Evolutionary conservation across 2,888 invertebrate species (phyloP), one percentile per base, ranked within the genome.

Genomic region (Tiliacea aurago): DNA sequence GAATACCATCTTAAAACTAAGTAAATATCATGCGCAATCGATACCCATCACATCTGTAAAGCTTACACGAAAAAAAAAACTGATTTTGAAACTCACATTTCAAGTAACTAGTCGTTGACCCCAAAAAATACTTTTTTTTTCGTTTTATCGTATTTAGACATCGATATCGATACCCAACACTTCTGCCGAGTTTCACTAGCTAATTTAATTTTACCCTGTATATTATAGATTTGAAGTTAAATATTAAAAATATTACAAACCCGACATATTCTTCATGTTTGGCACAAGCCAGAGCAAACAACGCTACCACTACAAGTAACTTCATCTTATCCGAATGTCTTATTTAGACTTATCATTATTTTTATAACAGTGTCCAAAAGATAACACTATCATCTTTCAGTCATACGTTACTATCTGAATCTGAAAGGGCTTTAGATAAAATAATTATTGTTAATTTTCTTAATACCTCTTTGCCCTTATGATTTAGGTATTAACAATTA

Each of bases 201-300:
- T n/a, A n/a, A n/a, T n/a, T n/a, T n/a, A n/a, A n/a, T n/a, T n/a
- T n/a, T n/a, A n/a, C n/a, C n/a, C n/a, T n/a, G n/a, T n/a, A n/a
- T n/a, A n/a, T n/a, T n/a, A n/a, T n/a, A n/a, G 28, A 28, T 28
- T 28, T 37, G 15, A 41, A 41, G 15, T 64, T 1, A 51, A 33
- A 64, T 28, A 58, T 18, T 0, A 20, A 64, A 28, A 37, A 53
- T 10, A 10, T 33, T n/a, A 80, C 92, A 86, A 49, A 95, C 95
- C 95, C 95, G 61, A 79, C 81, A 80, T 94, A 95, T 65, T 89
- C 81, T 77, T 94, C 95, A 78, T 95, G 93, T 80, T 95, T 95
- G 59, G 93, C 95, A 56, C 72, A 88, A 41, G 89, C 93, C 83
- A 87, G 86, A 56, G 88, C 90, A 45, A 91, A 80, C 4, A 94